Conservation (phyloP, 53 echinoderm and acorn worm species). For the Apostichopus leukothele region DNA sequence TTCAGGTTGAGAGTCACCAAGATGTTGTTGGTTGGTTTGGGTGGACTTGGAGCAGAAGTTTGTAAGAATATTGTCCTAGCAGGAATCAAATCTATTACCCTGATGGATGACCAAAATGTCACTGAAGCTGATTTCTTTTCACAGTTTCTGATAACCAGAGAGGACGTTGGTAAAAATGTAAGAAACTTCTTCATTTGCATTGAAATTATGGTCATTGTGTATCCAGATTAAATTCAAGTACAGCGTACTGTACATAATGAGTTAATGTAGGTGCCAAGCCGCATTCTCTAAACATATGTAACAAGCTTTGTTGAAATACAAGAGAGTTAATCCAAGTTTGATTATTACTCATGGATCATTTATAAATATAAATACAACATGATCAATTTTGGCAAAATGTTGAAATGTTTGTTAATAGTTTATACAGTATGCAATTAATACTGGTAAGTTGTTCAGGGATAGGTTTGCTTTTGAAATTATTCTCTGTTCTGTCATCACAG, state of each 20-base stretch:
- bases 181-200: conserved; percentile 4
- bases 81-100: conserved; percentile 87
- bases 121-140: conserved; percentile 79
- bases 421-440: too few species aligned
- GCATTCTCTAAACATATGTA: too few species aligned
- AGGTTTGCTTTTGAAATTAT: too few species aligned
- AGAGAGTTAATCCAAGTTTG: too few species aligned
- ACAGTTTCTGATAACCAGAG: conserved; percentile 89
- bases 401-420: too few species aligned
- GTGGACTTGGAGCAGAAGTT: conserved; percentile 93
- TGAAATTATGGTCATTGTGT: too few species aligned
- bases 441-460: too few species aligned
- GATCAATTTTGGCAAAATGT: too few species aligned
- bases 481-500: too few species aligned
- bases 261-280: neutral
- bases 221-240: neutral
- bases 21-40: conserved; percentile 79
- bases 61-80: conserved; percentile 96
- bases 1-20: conserved; percentile 77
- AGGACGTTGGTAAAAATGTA: conserved; percentile 91
- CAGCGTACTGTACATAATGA: neutral
- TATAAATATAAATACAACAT: too few species aligned
- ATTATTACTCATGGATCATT: too few species aligned
- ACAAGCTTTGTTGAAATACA: too few species aligned
- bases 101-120: conserved; percentile 74